A percentile compares a stretch with the other conserved stretches of the same genome.
These are phyloP conservation scores for Trematocara unimaculatum DNA, from an alignment of 2,113 vertebrate species.

Conservation along the genomic window DNA sequence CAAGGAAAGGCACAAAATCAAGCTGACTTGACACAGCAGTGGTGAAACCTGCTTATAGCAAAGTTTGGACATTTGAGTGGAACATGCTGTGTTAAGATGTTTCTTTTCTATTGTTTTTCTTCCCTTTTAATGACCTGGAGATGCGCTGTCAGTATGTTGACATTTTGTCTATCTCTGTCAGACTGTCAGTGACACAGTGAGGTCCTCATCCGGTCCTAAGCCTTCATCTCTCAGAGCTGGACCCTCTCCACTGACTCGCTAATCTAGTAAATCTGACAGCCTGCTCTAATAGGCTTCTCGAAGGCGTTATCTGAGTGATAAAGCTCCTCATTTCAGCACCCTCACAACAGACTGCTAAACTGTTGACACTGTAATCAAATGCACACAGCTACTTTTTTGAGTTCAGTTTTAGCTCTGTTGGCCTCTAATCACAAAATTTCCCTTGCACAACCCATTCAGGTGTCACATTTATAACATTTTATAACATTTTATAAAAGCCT, in stretches of 20 bases:
- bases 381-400: neutral
- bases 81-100: neutral
- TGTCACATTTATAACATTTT: neutral
- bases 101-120: neutral
- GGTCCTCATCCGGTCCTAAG: neutral
- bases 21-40: neutral
- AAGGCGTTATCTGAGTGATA: neutral
- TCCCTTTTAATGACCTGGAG: neutral
- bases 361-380: neutral
- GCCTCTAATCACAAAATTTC: neutral
- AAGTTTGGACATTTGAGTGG: neutral
- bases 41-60: neutral
- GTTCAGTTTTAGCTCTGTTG: neutral
- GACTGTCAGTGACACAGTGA: neutral
- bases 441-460: neutral
- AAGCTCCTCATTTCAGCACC: conserved; percentile 12
- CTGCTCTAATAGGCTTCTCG: conserved; percentile 35
- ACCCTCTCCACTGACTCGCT: conserved; percentile 35
- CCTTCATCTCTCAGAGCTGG: conserved; percentile 17
- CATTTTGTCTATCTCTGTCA: neutral
- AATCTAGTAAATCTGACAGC: conserved; percentile 57
- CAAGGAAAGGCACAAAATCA: neutral
- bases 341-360: conserved; percentile 10
- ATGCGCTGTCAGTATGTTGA: neutral
- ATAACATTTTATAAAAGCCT: neutral